phyloP scores from a whole-genome alignment of 92 coral and sea anemone genomes.

The Porites lobata region DNA sequence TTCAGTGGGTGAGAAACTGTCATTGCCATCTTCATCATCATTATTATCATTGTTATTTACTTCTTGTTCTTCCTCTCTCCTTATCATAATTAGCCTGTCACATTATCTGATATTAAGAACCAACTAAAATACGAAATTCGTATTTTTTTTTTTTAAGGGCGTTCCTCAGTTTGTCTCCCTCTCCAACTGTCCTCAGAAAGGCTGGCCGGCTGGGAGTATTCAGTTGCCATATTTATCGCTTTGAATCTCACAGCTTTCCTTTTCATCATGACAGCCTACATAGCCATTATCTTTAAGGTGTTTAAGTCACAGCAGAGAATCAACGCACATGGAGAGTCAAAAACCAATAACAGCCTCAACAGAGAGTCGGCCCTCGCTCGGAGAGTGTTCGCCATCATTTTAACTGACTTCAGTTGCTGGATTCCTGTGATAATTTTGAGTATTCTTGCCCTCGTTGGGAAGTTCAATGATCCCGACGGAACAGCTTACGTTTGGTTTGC shows the following conservation, averaged over 20 bases:
- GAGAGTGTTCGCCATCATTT: slow-evolving; percentile 53
- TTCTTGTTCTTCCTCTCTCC: no score
- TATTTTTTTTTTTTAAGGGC: slow-evolving; percentile 29
- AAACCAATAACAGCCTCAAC: slow-evolving; percentile 11
- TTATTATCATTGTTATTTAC: neutral
- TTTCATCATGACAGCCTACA: slow-evolving; percentile 52
- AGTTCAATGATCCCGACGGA: slow-evolving; percentile 47
- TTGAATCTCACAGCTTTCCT: slow-evolving; percentile 51
- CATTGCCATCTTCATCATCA: no score
- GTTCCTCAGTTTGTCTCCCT: slow-evolving; percentile 66
- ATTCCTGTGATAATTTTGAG: slow-evolving; percentile 62
- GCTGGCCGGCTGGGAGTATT: slow-evolving; percentile 70
- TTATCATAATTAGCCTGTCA: no score
- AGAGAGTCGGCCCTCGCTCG: slow-evolving; percentile 48
- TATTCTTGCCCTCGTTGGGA: slow-evolving; percentile 42
- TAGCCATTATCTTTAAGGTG: slow-evolving; percentile 35
- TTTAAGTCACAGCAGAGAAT: slow-evolving; percentile 13
- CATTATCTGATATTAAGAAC: no score
- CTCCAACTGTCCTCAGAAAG: slow-evolving; percentile 52
- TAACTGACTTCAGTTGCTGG: slow-evolving; percentile 68
- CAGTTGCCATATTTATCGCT: slow-evolving; percentile 43
- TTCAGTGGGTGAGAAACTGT: no score
- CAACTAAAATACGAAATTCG: no score
- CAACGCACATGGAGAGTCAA: slow-evolving; percentile 26
- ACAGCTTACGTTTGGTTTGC: slow-evolving; percentile 64